Conservation (phyloP, 2,113 vertebrate species). For the Macrotus californicus region DNA sequence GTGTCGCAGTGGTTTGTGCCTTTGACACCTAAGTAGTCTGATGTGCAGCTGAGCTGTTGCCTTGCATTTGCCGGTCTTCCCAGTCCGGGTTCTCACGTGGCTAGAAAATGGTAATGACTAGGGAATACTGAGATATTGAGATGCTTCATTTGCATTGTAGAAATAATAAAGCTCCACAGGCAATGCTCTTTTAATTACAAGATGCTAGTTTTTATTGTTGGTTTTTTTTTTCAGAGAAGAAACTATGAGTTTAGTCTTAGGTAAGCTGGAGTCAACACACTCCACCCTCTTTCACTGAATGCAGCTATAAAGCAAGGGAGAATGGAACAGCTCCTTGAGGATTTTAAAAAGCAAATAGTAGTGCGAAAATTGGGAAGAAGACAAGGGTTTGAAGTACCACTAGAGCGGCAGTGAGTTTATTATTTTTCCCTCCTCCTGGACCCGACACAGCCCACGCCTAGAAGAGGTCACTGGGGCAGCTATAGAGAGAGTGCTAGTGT, state of each 20-base stretch:
- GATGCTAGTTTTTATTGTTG: neutral
- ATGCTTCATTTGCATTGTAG: neutral
- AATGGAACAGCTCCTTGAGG: neutral
- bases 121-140: neutral
- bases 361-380: neutral
- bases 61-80: neutral
- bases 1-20: neutral
- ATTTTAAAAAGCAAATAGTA: slow-evolving; percentile 1
- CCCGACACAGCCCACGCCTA: neutral
- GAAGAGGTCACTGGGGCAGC: neutral
- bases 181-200: neutral
- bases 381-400: neutral
- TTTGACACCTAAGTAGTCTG: neutral
- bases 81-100: neutral
- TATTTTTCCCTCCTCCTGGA: neutral
- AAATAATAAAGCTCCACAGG: neutral
- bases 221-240: neutral
- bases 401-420: neutral
- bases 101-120: neutral
- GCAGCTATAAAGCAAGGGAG: neutral
- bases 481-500: neutral
- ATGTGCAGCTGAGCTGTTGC: rapidly evolving
- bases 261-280: neutral
- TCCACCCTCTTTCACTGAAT: neutral
- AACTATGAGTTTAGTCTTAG: neutral